Base-by-base conservation (phyloP, 2,797 vertebrate genomes). In the Cyclura pinguis region DNA sequence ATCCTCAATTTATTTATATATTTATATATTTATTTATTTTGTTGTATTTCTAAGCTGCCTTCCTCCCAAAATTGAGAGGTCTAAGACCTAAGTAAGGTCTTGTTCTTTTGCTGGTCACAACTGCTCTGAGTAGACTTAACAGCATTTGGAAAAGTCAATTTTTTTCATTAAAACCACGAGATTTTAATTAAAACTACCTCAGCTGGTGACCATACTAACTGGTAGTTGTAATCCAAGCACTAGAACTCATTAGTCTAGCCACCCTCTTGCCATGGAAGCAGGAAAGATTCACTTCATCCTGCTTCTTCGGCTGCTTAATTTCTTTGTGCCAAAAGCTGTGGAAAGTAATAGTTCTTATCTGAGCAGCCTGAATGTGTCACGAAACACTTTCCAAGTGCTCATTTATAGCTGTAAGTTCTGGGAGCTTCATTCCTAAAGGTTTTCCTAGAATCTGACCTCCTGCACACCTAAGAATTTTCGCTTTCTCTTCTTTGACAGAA, bases 361-460 rank as follows among this genome's bases (percentile, higher is more conserved):
- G 59, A 77, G 29, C 16, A n/a, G 47, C 47, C 72, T 78, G 7
- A 3, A 29, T 69, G 22, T 69, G 47, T 55, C 32, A 13, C 73
- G 74, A 84, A 50, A 50, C 42, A 85, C 20, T 32, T 74, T 0
- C 2, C 4, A 90, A 76, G 50, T 74, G 22, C 2, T 64, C 90
- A 32, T 14, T 86, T 35, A 16, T 32, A 6, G 0, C 0, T 13
- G 1, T 6, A 2, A 47, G 6, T 32, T 87, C 89, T 47, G 6
- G 5, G 3, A 0, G 1, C 57, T 73, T 83, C 0, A 0, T 12
- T 0, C 0, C 13, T 24, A 73, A 35, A 50, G 22, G 0, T 38
- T 83, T n/a, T 42, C 32, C 3, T 2, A 57, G 14, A 94, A 76
- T n/a, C n/a, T 0, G 4, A 90, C 62, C 59, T 82, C 0, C 77